Evolutionary conservation across 2,888 invertebrate species (phyloP).

Genomic region (Morinoia aosen): DNA sequence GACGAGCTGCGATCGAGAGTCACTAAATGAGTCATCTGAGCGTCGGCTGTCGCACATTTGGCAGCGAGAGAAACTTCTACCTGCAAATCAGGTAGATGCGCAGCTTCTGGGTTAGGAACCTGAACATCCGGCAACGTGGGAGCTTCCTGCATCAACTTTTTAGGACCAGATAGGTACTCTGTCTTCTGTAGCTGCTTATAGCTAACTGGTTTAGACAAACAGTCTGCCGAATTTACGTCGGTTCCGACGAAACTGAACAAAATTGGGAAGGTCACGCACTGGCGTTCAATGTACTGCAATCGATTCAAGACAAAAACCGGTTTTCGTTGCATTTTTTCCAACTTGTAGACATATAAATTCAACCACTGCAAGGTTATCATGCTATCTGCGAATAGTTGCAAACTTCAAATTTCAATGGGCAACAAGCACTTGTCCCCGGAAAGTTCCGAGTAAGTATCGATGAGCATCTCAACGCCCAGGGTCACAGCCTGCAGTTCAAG

Average conservation of each 20-base stretch:
- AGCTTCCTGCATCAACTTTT: neutral
- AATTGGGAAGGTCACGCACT: neutral
- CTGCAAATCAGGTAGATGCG: neutral
- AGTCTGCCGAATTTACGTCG: slow-evolving; percentile 31
- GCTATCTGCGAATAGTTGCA: neutral
- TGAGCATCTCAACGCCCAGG: neutral
- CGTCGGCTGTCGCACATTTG: neutral
- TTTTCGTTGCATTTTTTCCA: neutral
- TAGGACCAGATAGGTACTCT: neutral
- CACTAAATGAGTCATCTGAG: neutral
- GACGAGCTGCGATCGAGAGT: neutral
- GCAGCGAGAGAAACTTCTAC: neutral
- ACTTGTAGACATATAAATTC: neutral
- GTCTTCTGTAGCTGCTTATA: neutral
- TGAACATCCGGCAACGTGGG: neutral
- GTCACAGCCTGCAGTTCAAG: neutral
- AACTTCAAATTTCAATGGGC: neutral
- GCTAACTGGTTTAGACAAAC: neutral
- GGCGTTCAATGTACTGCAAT: neutral
- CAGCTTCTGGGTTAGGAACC: neutral
- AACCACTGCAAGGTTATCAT: slow-evolving; percentile 16
- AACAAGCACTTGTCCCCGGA: neutral
- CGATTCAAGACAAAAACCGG: slow-evolving; percentile 28
- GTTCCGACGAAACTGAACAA: neutral
- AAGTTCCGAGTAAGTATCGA: neutral